Evolutionary conservation across 92 coral and sea anemone species (phyloP).

Genomic region (Siderastrea radians): DNA sequence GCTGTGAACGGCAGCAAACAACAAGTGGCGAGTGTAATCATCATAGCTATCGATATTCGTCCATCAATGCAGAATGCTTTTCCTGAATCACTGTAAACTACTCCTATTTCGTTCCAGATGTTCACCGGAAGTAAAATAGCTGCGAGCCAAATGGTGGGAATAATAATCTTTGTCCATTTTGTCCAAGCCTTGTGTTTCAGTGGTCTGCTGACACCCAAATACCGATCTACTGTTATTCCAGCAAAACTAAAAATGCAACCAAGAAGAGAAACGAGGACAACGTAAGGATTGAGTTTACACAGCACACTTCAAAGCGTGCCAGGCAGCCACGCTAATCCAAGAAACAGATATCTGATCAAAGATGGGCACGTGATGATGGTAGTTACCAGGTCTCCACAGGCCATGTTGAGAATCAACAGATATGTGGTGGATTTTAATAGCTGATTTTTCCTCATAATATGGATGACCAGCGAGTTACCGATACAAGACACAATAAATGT

Average conservation of each 20-base stretch:
- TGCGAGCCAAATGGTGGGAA: conserved; percentile 50
- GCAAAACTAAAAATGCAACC: conserved; percentile 41
- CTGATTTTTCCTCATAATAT: conserved; percentile 46
- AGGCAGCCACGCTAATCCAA: conserved; percentile 5
- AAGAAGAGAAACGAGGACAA: not conserved
- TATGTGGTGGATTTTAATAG: conserved; percentile 45
- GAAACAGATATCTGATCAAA: not conserved
- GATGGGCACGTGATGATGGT: not conserved
- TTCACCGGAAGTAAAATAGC: conserved; percentile 14
- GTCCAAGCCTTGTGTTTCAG: not conserved
- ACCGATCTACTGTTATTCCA: conserved; percentile 47
- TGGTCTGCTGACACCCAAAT: conserved; percentile 45
- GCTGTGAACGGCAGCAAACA: conserved; percentile 35
- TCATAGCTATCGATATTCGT: not conserved
- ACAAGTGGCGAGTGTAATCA: not conserved
- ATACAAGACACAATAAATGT: conserved; percentile 16
- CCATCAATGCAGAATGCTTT: not conserved
- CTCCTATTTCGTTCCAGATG: not conserved
- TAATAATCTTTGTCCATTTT: conserved; percentile 26
- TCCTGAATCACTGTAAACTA: not conserved
- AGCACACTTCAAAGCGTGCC: conserved; percentile 5
- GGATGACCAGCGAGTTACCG: conserved; percentile 51
- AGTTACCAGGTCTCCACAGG: conserved; percentile 43
- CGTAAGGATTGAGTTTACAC: not conserved
- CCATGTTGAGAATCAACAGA: conserved; percentile 63